Evolutionary conservation across 2,888 invertebrate species (phyloP), one percentile per base, ranked within the genome.

Genomic region (Nowickia ferox): DNA sequence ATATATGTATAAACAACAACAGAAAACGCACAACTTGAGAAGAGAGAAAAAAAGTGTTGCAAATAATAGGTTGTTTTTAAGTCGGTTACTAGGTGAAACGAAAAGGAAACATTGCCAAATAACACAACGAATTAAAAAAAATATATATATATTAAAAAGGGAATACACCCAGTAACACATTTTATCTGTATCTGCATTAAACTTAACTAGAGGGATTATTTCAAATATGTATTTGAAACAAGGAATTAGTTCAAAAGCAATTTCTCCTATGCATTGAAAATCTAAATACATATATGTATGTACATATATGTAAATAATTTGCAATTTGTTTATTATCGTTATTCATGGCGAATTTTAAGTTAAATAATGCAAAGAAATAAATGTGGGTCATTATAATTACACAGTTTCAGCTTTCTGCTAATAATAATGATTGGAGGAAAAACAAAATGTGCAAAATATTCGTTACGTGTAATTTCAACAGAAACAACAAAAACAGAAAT

Each of bases 71-170:
- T 84, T 61, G 87, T 74, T 74, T 71, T 87, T 86, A 91, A 91
- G 89, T 91, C 91, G 91, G 91, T 91, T 91, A 91, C 91, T 91
- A 89, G 91, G 91, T 91, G 89, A 91, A 91, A 90, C 89, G 83
- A 87, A 87, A 85, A 86, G 86, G 83, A 86, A 86, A 86, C 76
- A 82, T 83, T 83, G 79, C 79, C 84, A 81, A 86, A 81, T 74
- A 74, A 76, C 65, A 66, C n/a, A 78, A 65, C 66, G 61, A 61
- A 81, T 42, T 15, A 9, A 61, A 71, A 69, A 63, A 46, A 79
- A 48, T 66, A 57, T n/a, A n/a, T n/a, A n/a, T n/a, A 59, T 42
- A n/a, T 22, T 30, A 72, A 72, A 77, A 53, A 69, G 66, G 79
- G 86, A 86, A 86, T 79, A 86, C 86, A 86, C 86, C 86, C 86